These are phyloP conservation scores for Thymelicus sylvestris DNA, from an alignment of 2,888 invertebrate species.

Conservation along the genomic window DNA sequence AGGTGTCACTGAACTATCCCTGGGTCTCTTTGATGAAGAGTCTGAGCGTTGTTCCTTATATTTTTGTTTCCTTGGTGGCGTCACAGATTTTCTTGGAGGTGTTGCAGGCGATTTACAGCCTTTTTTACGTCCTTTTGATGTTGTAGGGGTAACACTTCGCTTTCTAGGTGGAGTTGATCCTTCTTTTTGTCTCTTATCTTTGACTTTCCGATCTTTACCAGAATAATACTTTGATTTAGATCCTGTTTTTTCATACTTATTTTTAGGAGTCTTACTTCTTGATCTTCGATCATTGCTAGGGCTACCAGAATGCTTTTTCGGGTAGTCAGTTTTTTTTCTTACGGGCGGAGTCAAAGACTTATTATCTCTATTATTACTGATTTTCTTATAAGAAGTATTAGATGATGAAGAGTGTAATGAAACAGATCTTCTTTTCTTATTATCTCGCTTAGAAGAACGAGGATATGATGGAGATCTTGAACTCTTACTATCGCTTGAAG, in stretches of 20 bases:
- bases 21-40: constrained; percentile 55
- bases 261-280: constrained; percentile 46
- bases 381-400: constrained; percentile 60
- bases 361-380: constrained; percentile 48
- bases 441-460: constrained; percentile 55
- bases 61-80: constrained; percentile 59
- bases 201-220: constrained; percentile 54
- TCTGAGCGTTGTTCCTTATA: constrained; percentile 54
- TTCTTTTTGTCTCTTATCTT: constrained; percentile 52
- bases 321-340: constrained; percentile 53
- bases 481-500: constrained; percentile 68
- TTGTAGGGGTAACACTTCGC: constrained; percentile 46
- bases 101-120: constrained; percentile 58
- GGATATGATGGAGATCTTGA: constrained; percentile 67
- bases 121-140: constrained; percentile 55
- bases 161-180: constrained; percentile 55
- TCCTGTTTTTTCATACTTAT: constrained; percentile 47
- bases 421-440: constrained; percentile 54
- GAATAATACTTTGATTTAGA: constrained; percentile 53
- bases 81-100: constrained; percentile 56
- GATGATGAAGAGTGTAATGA: constrained; percentile 67
- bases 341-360: constrained; percentile 59
- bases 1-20: constrained; percentile 71
- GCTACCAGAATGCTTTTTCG: constrained; percentile 52
- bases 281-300: constrained; percentile 41